Percentiles rank a stretch among this genome's conserved stretches.
Conservation (phyloP, 1,140 invertebrate species). For the Microvelia longipes region DNA sequence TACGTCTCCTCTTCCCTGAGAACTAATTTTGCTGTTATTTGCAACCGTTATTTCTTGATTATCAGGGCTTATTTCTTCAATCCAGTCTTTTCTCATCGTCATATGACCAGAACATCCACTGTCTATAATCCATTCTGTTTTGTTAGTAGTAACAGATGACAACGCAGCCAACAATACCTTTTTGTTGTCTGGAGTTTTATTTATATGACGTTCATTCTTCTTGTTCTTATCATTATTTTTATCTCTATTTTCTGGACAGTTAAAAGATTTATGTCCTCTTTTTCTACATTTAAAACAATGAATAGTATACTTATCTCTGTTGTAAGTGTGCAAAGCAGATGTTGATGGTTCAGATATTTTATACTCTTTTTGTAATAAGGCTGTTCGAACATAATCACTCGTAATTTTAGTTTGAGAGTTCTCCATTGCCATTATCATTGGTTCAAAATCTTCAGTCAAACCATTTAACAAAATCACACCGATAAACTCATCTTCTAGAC, state of each 20-base stretch:
- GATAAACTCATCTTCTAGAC: constrained; percentile 8
- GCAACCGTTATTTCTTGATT: constrained; percentile 2
- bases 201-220: not conserved
- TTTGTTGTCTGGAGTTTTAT: not conserved
- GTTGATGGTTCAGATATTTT: not conserved
- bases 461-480: constrained; percentile 4
- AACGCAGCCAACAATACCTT: not conserved
- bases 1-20: not conserved
- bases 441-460: constrained; percentile 5
- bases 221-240: constrained; percentile 1
- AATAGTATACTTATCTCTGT: not conserved
- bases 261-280: constrained; percentile 1
- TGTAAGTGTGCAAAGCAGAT: not conserved
- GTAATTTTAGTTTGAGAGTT: constrained; percentile 3
- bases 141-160: not conserved
- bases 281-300: constrained; percentile 3
- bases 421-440: constrained; percentile 3
- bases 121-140: constrained; percentile 3
- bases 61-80: not conserved
- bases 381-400: constrained; percentile 3
- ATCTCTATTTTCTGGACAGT: not conserved
- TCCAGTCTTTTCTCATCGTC: not conserved
- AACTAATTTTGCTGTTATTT: not conserved
- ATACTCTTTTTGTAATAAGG: not conserved
- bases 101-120: not conserved